These are phyloP conservation scores for Caranx melampygus DNA, from an alignment of 2,113 vertebrate species.

Conservation along the genomic window DNA sequence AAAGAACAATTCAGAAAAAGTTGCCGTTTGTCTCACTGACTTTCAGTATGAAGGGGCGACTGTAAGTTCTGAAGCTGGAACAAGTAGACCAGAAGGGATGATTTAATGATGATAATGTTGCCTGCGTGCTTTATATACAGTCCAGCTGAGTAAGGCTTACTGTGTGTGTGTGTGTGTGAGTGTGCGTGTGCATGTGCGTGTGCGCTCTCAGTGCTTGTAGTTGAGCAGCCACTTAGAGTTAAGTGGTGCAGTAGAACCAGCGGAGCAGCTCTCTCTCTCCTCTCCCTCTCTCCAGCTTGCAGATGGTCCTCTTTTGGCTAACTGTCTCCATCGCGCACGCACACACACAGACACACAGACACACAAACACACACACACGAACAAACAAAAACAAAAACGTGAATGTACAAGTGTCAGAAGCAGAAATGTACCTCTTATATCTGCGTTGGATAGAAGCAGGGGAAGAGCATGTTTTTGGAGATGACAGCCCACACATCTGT, in stretches of 20 bases:
- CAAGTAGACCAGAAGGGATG: constrained; percentile 7
- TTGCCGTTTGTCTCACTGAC: constrained; percentile 12
- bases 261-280: constrained; percentile 3
- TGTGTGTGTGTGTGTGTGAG: constrained; percentile 1
- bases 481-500: constrained; percentile 50
- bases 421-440: background rate
- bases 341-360: background rate
- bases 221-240: constrained; percentile 67
- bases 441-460: constrained; percentile 18
- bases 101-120: constrained; percentile 28
- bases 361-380: background rate
- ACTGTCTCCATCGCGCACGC: constrained; percentile 6
- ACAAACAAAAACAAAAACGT: background rate
- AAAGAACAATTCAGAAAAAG: background rate
- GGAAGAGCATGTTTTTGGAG: constrained; percentile 45
- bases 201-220: constrained; percentile 28
- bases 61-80: constrained; percentile 5
- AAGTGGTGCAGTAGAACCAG: constrained; percentile 26
- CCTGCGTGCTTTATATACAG: constrained; percentile 15
- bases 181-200: constrained; percentile 15
- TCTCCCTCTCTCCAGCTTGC: background rate
- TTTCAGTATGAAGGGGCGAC: background rate
- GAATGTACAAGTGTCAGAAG: background rate
- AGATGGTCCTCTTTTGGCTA: constrained; percentile 3
- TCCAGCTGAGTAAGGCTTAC: constrained; percentile 25